Percentiles rank a stretch among this genome's conserved stretches.
These are phyloP conservation scores for Poeciliopsis retropinna DNA, from an alignment of 2,113 vertebrate genomes.

Conservation along the genomic window DNA sequence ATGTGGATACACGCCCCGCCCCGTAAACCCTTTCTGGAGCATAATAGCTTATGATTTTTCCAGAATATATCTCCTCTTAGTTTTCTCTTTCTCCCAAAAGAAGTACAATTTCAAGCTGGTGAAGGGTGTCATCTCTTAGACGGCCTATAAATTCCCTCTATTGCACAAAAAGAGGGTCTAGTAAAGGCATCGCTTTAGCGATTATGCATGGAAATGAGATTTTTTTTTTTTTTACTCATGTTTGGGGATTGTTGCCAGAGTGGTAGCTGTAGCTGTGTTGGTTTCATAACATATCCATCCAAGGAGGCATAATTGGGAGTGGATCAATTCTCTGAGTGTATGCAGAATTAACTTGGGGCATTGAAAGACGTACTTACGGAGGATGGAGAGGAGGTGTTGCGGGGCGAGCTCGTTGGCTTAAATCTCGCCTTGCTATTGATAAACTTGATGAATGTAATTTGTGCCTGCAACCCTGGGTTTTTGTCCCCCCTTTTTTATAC, in stretches of 20 bases:
- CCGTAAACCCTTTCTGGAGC: slow-evolving; percentile 83
- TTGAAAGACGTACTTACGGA: slow-evolving; percentile 67
- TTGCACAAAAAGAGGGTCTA: slow-evolving; percentile 46
- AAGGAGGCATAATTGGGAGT: slow-evolving; percentile 62
- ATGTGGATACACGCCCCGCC: slow-evolving; percentile 90
- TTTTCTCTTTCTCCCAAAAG: slow-evolving; percentile 85
- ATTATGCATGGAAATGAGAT: slow-evolving; percentile 64
- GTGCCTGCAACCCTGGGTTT: slow-evolving; percentile 68
- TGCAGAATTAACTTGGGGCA: slow-evolving; percentile 68
- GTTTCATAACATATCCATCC: slow-evolving; percentile 68
- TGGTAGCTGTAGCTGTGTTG: slow-evolving; percentile 41
- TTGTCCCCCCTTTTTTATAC: slow-evolving; percentile 71
- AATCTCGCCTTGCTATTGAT: slow-evolving; percentile 75
- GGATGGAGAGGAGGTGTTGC: slow-evolving; percentile 48
- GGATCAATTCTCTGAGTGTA: slow-evolving; percentile 47
- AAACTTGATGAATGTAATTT: slow-evolving; percentile 80
- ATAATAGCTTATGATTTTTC: slow-evolving; percentile 97
- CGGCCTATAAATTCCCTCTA: slow-evolving; percentile 55
- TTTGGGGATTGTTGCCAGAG: slow-evolving; percentile 63
- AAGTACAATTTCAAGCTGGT: slow-evolving; percentile 96
- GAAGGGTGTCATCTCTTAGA: slow-evolving; percentile 90
- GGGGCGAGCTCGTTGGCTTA: slow-evolving; percentile 70
- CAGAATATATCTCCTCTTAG: slow-evolving; percentile 86
- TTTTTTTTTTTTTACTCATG: slow-evolving; percentile 59
- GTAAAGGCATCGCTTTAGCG: slow-evolving; percentile 46